A percentile compares a stretch with the other conserved stretches of the same genome.
Conservation (phyloP, 2,113 vertebrate genomes). For the Pagrus major region DNA sequence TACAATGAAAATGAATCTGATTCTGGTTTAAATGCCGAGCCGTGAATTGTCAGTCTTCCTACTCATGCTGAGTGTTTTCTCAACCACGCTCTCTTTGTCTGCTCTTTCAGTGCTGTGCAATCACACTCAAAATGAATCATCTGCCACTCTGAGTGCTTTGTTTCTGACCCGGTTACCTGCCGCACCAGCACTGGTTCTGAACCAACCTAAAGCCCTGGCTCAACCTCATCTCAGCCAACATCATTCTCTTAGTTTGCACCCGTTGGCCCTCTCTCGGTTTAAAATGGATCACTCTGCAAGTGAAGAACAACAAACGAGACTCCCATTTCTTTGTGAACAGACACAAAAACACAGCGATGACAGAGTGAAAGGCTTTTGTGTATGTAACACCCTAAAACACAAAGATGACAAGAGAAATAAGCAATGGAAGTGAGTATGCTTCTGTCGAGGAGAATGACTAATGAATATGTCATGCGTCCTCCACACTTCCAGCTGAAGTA, state of each 20-base stretch:
- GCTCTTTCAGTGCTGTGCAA: conserved; percentile 47
- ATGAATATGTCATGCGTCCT: conserved; percentile 42
- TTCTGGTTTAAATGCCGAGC: conserved; percentile 44
- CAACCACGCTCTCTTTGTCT: conserved; percentile 70
- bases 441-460: conserved; percentile 48
- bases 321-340: conserved; percentile 32
- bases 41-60: conserved; percentile 63
- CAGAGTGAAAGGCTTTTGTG: conserved; percentile 41
- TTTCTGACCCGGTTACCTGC: conserved; percentile 66
- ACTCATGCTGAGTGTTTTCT: conserved; percentile 70
- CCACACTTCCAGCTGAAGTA: conserved; percentile 27
- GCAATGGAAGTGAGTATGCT: conserved; percentile 1
- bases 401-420: conserved; percentile 16
- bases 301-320: conserved; percentile 30
- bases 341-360: conserved; percentile 11
- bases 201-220: conserved; percentile 30
- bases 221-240: conserved; percentile 9
- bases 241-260: conserved; percentile 52
- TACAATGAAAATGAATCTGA: conserved; percentile 30
- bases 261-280: conserved; percentile 19
- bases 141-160: conserved; percentile 55
- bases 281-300: conserved; percentile 39
- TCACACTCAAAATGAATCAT: conserved; percentile 76
- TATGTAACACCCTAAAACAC: conserved; percentile 22
- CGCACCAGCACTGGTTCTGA: background rate